Evolutionary conservation across 2,888 invertebrate species (phyloP), one percentile per base, ranked within the genome.

Genomic region (Sussaba pulchella): DNA sequence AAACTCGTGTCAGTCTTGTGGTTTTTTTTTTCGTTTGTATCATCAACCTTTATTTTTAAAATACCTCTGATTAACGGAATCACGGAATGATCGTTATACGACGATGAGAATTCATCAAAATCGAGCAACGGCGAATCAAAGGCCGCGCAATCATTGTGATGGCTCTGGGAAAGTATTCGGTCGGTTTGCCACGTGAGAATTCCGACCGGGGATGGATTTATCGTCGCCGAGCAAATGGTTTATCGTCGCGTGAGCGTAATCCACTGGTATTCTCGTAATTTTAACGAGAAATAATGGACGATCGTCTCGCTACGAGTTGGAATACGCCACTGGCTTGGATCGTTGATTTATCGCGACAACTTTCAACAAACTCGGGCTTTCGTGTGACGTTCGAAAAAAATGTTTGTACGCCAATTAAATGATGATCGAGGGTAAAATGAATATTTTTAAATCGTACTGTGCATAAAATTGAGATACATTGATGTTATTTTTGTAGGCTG

Each of bases 171-270:
- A 31, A 36, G 57, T 52, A 6, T 24, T 24, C 24, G 24, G 12
- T 52, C 12, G 52, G 52, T 52, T 50, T 24, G 4, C 54, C 14
- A n/a, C 54, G 8, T 14, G n/a, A 26, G 54, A 1, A 2, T 14
- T 14, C 54, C 31, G 4, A 31, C 26, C n/a, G n/a, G 12, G 12
- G 12, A 10, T 45, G 41, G 47, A 79, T 79, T 79, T 71, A 79
- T 75, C 36, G 50, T 59, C 36, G 19, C 31, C 9, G 2, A 45
- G 41, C 19, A 26, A 59, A 66, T 66, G 59, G 41, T 69, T 79
- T 79, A 79, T 70, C n/a, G 74, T 74, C 78, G 63, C 74, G 70
- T 74, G 74, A 26, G 50, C 19, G 63, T 74, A 52, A 59, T 59
- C 17, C 69, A 31, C 21, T 45, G 39, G 47, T 14, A 69, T 70